Conservation (phyloP, 2,113 vertebrate species). For the Corythaixoides concolor region DNA sequence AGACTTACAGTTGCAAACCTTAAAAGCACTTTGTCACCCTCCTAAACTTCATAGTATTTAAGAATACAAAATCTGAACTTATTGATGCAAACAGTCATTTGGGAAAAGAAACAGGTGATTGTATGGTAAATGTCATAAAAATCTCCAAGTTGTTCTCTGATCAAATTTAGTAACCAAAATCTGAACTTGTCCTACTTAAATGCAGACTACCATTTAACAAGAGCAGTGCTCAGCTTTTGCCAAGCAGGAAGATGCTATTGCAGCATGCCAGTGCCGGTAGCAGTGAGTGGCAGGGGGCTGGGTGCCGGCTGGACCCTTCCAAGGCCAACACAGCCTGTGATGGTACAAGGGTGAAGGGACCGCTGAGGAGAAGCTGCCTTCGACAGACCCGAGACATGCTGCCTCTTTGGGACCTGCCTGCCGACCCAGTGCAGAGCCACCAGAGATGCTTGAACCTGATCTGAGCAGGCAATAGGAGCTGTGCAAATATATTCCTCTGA, state of each 20-base stretch:
- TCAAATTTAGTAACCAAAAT: not conserved
- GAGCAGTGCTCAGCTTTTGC: not conserved
- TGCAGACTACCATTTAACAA: not conserved
- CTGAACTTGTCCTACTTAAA: not conserved
- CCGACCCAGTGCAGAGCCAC: not conserved
- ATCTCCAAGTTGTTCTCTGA: not conserved
- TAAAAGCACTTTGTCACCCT: not conserved
- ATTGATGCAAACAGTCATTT: not conserved
- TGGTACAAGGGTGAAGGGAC: not conserved
- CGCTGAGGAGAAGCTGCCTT: not conserved
- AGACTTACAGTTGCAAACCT: not conserved
- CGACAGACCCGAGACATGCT: not conserved
- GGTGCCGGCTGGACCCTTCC: fast-evolving
- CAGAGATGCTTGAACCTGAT: not conserved
- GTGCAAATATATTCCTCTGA: not conserved
- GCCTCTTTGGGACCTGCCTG: not conserved
- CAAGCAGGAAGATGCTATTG: not conserved
- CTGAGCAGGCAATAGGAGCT: fast-evolving
- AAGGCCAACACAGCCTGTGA: not conserved
- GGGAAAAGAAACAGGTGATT: not conserved
- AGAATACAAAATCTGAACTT: not conserved
- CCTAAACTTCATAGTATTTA: not conserved
- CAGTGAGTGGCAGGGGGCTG: not conserved
- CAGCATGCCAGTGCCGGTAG: not conserved
- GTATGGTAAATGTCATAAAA: not conserved